Evolutionary conservation across 2,888 invertebrate genomes (phyloP), one percentile per base, ranked within the genome.

Genomic region (Copidosoma aretas): DNA sequence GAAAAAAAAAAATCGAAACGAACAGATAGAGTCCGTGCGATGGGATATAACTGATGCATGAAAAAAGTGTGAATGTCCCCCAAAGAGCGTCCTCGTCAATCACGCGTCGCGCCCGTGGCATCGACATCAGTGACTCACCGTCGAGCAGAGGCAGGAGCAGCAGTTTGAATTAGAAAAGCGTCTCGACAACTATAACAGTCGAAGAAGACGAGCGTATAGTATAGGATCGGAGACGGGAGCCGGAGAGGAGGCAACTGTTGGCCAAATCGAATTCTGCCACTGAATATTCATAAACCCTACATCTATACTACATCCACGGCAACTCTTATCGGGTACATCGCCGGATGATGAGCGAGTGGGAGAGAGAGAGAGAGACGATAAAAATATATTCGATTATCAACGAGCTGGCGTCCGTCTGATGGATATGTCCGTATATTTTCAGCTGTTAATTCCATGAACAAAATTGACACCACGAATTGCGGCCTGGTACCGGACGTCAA

Each of bases 391-490:
- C 24, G 60, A 67, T 67, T 64, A 67, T 64, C 67, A 70, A 70
- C 60, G 70, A 56, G 21, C 24, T n/a, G n/a, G n/a, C n/a, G n/a
- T n/a, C n/a, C n/a, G n/a, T n/a, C n/a, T n/a, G n/a, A n/a, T n/a
- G n/a, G n/a, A n/a, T n/a, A n/a, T 39, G 57, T 66, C 60, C 68
- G 63, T 57, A 39, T 70, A 14, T n/a, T 60, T 46, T 12, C 90
- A 94, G 93, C 93, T 84, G 91, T 93, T 86, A 93, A 92, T 87
- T 93, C 93, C 84, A 93, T 94, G 92, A 91, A 93, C 86, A 91
- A 91, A 84, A 91, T 92, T 89, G 93, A 94, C 88, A 91, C 91
- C 86, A 89, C 93, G 82, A 93, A 93, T 86, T 94, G 94, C 87
- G 93, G 94, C 84, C 88, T 94, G 85, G 93, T 94, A 83, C 93